Evolutionary conservation across 2,113 vertebrate genomes (phyloP), one percentile per base, ranked within the genome.

Genomic region (Microcebus jonahi): DNA sequence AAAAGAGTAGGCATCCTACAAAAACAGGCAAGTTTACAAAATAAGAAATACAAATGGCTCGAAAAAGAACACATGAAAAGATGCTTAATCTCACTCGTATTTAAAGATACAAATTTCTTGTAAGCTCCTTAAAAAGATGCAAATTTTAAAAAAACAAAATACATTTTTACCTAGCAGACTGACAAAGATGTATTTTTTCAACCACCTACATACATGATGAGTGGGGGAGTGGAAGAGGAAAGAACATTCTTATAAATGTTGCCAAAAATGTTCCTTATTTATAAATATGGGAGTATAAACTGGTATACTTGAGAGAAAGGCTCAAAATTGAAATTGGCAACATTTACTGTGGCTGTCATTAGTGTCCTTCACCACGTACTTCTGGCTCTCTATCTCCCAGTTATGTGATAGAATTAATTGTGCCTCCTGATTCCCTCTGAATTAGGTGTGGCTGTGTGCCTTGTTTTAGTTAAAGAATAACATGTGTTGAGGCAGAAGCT

Each of bases 41-140:
- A 21, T 87, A 87, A 45, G 59, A 86, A 68, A 67, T 55, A 91
- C 6, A 73, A 71, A 29, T 59, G 1, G 18, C 20, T 88, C 31
- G 39, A 96, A 86, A 96, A 63, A 39, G 55, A 89, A 63, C 50
- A 79, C 21, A 89, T n/a, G 53, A 79, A 94, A 96, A 65, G 55
- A 75, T 77, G 65, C 8, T 77, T 55, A 42, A 77, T 29, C 15
- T 85, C 65, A 92, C 15, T 94, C 42, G 20, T 42, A 57, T 80
- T 94, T 73, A 61, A 90, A 85, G 39, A 95, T 59, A 4, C 11
- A 57, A 57, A 90, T 53, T 87, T 61, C 12, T 34, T 80, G 61
- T 63, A 83, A n/a, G 57, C 57, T 63, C 36, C 57, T 29, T 57
- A 42, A 61, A 36, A 59, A 81, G 55, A 55, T 18, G 6, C 14